phyloP scores from a whole-genome alignment of 2,113 vertebrate genomes.

The Fukomys damarensis region DNA sequence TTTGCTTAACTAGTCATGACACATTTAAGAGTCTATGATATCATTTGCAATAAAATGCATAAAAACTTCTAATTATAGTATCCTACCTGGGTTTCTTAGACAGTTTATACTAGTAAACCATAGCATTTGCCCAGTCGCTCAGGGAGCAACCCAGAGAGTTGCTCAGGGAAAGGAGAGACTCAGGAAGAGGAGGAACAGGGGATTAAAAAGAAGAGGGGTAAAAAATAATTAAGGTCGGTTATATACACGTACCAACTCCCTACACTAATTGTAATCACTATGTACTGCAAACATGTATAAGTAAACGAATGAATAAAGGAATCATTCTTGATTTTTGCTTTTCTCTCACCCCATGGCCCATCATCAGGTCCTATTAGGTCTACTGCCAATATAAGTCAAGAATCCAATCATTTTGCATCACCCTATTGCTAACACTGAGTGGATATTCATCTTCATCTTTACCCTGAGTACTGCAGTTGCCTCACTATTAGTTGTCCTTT shows the following conservation, averaged over 20 bases:
- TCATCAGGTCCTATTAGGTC: not conserved
- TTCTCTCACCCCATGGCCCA: not conserved
- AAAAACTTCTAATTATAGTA: conserved; percentile 40
- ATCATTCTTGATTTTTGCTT: conserved; percentile 20
- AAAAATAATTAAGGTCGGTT: not conserved
- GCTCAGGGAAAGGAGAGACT: too few species aligned
- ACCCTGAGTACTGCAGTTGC: not conserved
- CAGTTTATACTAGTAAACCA: not conserved
- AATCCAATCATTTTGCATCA: conserved; percentile 12
- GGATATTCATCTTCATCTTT: not conserved
- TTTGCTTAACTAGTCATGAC: not conserved
- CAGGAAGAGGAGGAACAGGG: not conserved
- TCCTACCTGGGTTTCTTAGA: not conserved
- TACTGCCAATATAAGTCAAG: not conserved
- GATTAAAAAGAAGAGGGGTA: not conserved
- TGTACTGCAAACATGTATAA: not conserved
- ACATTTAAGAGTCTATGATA: not conserved
- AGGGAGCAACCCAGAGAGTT: too few species aligned
- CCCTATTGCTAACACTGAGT: not conserved
- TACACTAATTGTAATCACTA: not conserved
- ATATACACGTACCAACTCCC: not conserved
- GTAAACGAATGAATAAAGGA: not conserved
- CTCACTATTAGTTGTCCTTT: not conserved
- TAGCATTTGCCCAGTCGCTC: not conserved
- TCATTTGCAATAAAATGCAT: not conserved